Conservation (phyloP, 2,113 vertebrate species). For the Nymphicus hollandicus region DNA sequence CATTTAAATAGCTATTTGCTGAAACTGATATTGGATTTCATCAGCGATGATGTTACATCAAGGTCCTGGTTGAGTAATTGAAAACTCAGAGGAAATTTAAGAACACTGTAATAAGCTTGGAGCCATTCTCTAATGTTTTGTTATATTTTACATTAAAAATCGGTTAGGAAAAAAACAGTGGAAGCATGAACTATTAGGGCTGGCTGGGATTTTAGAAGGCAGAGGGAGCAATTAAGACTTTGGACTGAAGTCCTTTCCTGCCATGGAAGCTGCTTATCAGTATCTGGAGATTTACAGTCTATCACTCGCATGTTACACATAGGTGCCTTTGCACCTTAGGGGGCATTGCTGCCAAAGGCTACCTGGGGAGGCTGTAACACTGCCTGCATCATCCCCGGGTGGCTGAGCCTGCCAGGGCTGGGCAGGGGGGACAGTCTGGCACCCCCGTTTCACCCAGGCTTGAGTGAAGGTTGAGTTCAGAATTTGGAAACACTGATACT, state of each 20-base stretch:
- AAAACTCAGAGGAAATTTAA: not conserved
- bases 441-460: not conserved
- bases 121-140: not conserved
- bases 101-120: not conserved
- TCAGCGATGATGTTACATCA: not conserved
- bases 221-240: not conserved
- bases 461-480: not conserved
- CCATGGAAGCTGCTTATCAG: not conserved
- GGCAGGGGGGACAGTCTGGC: not conserved
- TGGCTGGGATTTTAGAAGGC: not conserved
- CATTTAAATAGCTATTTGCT: not conserved
- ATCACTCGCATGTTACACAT: accelerated
- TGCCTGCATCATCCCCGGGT: accelerated
- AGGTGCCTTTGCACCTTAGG: accelerated
- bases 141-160: not conserved
- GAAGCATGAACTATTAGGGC: not conserved
- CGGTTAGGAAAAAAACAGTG: not conserved
- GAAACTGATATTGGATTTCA: not conserved
- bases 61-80: not conserved
- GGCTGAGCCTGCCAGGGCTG: not conserved
- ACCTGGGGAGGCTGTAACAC: not conserved
- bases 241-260: not conserved
- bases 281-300: not conserved
- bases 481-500: not conserved
- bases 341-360: not conserved